Evolutionary conservation across 2,113 vertebrate genomes (phyloP), one percentile per base, ranked within the genome.

Genomic region (Bagarius yarrelli): DNA sequence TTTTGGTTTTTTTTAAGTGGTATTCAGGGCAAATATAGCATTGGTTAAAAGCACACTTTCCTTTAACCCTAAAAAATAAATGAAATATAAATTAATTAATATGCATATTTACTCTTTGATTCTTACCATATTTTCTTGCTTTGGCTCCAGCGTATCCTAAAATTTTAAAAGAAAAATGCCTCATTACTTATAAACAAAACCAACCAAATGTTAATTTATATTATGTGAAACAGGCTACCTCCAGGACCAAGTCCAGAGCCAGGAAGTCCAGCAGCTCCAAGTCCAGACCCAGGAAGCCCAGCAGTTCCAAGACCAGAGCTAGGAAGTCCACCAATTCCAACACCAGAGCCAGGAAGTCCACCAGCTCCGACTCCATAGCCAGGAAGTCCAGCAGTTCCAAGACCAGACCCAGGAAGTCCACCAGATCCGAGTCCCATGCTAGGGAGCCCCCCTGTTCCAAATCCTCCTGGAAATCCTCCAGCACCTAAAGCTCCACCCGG

Each of bases 121-220:
- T 56, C n/a, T 56, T 82, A 86, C 85, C 85, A 73, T 86, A 86
- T 86, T 86, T 86, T 59, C 82, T 34, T 66, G 85, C 85, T 86
- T 86, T 86, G 36, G 85, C 85, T 67, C 63, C 85, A 64, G 82
- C 85, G 82, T 84, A 84, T 76, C 59, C 85, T 86, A 59, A 76
- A 79, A 84, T 12, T 59, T 56, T 13, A 56, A 76, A 27, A 47
- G 6, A 78, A 34, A 78, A 9, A 53, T 23, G 32, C 27, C 8
- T 47, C 23, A 69, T 25, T 47, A 25, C 13, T n/a, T 5, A 44
- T 12, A 47, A 69, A 16, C 13, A 47, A 47, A 25, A 52, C 4
- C 9, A n/a, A 25, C 25, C 13, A 2, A 9, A 47, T 52, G 18
- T 30, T 50, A 50, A 9, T 67, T 32, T 70, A 15, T 27, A 27